Evolutionary conservation across 2,113 vertebrate genomes (phyloP).

Genomic region (Acrocephalus arundinaceus): DNA sequence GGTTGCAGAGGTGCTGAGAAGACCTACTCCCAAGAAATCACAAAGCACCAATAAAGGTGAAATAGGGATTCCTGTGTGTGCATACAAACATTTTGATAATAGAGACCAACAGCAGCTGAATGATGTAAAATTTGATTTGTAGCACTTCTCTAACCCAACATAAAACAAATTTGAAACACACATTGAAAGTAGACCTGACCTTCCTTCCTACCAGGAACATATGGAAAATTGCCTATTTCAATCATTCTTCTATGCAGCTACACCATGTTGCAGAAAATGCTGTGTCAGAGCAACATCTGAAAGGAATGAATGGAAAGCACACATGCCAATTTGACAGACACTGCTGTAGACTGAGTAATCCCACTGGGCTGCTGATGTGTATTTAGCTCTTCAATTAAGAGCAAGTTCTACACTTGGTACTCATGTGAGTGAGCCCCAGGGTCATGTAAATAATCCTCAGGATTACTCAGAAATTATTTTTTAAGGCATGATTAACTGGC

Average conservation of each 20-base stretch:
- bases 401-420: not conserved
- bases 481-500: not conserved
- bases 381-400: not conserved
- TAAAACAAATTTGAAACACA: not conserved
- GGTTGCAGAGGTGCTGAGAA: not conserved
- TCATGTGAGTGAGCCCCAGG: not conserved
- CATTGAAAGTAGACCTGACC: not conserved
- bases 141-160: not conserved
- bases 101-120: not conserved
- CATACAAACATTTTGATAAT: not conserved
- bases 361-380: not conserved
- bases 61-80: not conserved
- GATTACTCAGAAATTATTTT: conserved; percentile 41
- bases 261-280: not conserved
- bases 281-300: not conserved
- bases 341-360: not conserved
- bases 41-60: not conserved
- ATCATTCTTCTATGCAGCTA: not conserved
- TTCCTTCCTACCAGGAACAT: not conserved
- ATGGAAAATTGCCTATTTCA: not conserved
- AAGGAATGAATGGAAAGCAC: not conserved
- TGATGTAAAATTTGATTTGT: not conserved
- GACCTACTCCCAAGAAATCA: not conserved
- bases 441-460: conserved; percentile 24
- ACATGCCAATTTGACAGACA: not conserved